A percentile compares a stretch with the other conserved stretches of the same genome.
These are phyloP conservation scores for Osmoderma eremita DNA, from an alignment of 2,888 invertebrate species.

Conservation along the genomic window DNA sequence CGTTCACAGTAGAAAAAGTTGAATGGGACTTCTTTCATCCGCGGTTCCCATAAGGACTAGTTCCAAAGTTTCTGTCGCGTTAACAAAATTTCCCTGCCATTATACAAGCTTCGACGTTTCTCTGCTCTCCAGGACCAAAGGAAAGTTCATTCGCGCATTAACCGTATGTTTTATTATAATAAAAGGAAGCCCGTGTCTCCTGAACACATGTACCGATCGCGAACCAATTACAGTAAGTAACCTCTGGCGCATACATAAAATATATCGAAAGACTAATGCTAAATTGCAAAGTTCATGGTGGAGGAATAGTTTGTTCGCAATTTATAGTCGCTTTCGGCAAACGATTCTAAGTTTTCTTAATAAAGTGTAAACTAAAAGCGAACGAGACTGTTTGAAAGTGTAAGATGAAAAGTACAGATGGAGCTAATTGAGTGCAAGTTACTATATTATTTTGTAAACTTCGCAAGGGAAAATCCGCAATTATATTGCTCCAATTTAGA, in stretches of 20 bases:
- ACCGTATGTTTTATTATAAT: slow-evolving; percentile 18
- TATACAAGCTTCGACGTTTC: slow-evolving; percentile 9
- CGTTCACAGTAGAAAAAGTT: slow-evolving; percentile 10
- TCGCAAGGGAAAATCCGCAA: neutral
- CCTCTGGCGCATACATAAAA: slow-evolving; percentile 2
- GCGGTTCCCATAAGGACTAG: neutral
- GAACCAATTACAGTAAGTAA: slow-evolving; percentile 22
- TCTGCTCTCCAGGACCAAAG: neutral
- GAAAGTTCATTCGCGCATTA: slow-evolving; percentile 24
- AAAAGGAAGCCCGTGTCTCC: slow-evolving; percentile 5
- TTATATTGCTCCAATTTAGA: too few relatives aligned
- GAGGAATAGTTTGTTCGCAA: slow-evolving; percentile 19
- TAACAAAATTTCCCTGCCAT: slow-evolving; percentile 10
- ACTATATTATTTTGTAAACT: neutral
- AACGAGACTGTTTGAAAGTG: neutral
- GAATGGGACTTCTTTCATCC: slow-evolving; percentile 4
- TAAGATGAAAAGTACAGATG: neutral
- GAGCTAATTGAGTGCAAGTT: too few relatives aligned
- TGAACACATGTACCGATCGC: neutral
- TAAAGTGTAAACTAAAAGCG: slow-evolving; percentile 3
- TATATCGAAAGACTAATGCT: neutral
- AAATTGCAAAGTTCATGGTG: neutral
- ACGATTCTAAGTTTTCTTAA: neutral
- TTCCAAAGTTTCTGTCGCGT: slow-evolving; percentile 1
- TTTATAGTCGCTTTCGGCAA: neutral